These are phyloP conservation scores for Ciconia maguari DNA, from an alignment of 2,113 vertebrate genomes.

Conservation along the genomic window DNA sequence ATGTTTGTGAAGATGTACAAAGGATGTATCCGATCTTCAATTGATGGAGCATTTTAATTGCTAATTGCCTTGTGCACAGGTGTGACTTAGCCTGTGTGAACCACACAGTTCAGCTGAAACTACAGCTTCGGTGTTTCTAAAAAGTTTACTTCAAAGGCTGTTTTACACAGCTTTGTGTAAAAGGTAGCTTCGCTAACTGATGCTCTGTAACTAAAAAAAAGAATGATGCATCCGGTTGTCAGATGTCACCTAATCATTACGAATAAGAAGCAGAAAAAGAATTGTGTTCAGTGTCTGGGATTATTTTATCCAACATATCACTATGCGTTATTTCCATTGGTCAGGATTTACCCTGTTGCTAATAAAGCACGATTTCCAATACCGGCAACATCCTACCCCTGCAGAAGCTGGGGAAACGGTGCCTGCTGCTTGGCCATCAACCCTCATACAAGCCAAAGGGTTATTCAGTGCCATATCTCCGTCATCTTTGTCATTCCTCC, in stretches of 20 bases:
- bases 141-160: neutral
- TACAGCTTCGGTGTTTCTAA: neutral
- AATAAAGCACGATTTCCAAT: neutral
- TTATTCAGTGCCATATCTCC: too few species aligned
- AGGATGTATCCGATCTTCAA: neutral
- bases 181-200: neutral
- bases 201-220: neutral
- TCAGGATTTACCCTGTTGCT: neutral
- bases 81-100: neutral
- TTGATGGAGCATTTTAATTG: neutral
- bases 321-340: neutral
- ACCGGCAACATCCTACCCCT: neutral
- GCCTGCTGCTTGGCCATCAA: neutral
- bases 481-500: neutral
- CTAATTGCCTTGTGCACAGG: neutral
- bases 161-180: neutral
- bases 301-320: neutral
- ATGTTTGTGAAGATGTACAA: neutral
- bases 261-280: neutral
- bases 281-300: neutral
- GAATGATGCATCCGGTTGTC: neutral
- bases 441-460: neutral
- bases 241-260: neutral
- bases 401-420: accelerated
- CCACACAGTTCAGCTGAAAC: neutral